phyloP scores from a whole-genome alignment of 2,888 invertebrate species.

The Apamea crenata region DNA sequence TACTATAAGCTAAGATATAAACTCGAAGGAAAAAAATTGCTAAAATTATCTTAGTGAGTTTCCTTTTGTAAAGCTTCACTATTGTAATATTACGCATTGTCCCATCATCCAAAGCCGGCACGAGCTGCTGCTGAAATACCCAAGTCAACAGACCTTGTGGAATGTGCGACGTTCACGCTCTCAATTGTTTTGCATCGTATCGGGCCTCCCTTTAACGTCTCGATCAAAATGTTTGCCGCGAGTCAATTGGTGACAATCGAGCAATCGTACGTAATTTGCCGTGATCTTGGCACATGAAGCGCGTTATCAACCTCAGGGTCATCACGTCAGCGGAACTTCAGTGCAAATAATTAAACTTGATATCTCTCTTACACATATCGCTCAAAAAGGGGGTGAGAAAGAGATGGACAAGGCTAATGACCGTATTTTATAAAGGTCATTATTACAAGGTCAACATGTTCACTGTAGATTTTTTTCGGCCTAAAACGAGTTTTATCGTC shows the following conservation, averaged over 20 bases:
- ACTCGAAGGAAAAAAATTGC: not conserved
- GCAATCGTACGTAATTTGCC: slow-evolving; percentile 74
- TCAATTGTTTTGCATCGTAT: slow-evolving; percentile 66
- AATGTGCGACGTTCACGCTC: slow-evolving; percentile 45
- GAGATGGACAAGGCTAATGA: slow-evolving; percentile 75
- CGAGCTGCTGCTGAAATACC: slow-evolving; percentile 39
- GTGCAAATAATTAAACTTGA: slow-evolving; percentile 61
- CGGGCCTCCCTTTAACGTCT: slow-evolving; percentile 50
- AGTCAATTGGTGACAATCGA: slow-evolving; percentile 77
- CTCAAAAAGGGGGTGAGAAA: slow-evolving; percentile 62
- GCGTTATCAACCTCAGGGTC: slow-evolving; percentile 74
- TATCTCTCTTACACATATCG: slow-evolving; percentile 68
- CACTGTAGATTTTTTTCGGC: slow-evolving; percentile 44
- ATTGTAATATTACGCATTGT: slow-evolving; percentile 9
- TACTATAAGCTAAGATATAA: not conserved
- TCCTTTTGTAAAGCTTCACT: not conserved
- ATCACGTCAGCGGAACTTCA: slow-evolving; percentile 69
- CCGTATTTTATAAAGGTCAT: slow-evolving; percentile 71
- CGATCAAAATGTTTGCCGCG: slow-evolving; percentile 65
- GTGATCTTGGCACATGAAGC: slow-evolving; percentile 72
- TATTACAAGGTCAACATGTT: slow-evolving; percentile 73
- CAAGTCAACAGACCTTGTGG: slow-evolving; percentile 49
- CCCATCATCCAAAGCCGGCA: slow-evolving; percentile 5
- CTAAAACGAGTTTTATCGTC: slow-evolving; percentile 44
- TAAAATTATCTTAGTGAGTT: slow-evolving; percentile 1